Base-by-base conservation (phyloP, 2,113 vertebrate genomes). In the Gambusia holbrooki region DNA sequence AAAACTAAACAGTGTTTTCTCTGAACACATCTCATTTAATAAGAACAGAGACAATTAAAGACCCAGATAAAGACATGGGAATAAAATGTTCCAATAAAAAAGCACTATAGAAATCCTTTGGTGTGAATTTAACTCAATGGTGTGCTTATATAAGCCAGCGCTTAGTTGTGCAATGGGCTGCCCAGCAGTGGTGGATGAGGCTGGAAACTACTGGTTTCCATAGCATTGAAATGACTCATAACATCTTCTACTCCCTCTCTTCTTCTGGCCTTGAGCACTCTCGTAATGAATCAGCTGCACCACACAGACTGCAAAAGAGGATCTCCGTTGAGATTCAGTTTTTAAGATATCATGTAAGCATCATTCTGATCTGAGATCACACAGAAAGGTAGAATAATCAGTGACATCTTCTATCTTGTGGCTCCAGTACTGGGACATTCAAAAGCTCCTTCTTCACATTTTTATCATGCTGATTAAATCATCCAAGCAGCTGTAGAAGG, bases 181-280 rank as follows among this genome's bases (percentile, higher is more conserved):
- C 35, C 13, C 29, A 65, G 61, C 29, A 65, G 65, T 77, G 64
- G 62, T 51, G 62, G 42, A 73, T 69, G 45, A 76, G 33, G 72
- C 65, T 65, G 8, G 58, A 54, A 69, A 69, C 80, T 25, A 69
- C 14, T 71, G 60, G 68, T 76, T 81, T 77, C 82, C 73, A 79
- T 76, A 71, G 75, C 19, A 32, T n/a, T 76, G 8, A 62, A 62
- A 64, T 73, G 76, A 84, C 62, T 87, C 75, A 79, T 51, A 74
- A n/a, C 32, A 74, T 62, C 40, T 63, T 62, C 58, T 40, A 17
- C n/a, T 58, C n/a, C 28, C 25, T 60, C 29, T 77, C 58, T 62
- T 66, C 68, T 29, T 29, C 28, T 2, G 30, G 78, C 74, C 74
- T 74, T 74, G 51, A 74, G 33, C 2, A 1, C 61, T 19, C 6